A percentile compares a stretch with the other conserved stretches of the same genome.
These are phyloP conservation scores for Caenorhabditis sinica DNA, from an alignment of 2,888 invertebrate species.

Conservation along the genomic window DNA sequence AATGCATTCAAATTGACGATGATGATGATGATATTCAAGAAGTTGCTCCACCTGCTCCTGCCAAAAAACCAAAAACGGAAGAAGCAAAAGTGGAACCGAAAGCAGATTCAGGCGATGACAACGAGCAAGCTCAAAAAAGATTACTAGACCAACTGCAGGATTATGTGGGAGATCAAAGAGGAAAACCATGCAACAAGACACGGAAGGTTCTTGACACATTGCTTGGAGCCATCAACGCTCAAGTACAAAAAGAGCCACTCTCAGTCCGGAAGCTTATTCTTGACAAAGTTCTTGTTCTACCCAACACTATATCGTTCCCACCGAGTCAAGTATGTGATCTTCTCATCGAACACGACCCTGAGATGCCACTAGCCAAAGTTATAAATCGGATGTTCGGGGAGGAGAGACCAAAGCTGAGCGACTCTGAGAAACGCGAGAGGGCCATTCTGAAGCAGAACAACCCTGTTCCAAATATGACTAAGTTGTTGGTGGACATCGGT, in stretches of 20 bases:
- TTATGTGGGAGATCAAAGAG: slow-evolving; percentile 70
- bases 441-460: slow-evolving; percentile 71
- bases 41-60: slow-evolving; percentile 8
- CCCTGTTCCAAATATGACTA: slow-evolving; percentile 81
- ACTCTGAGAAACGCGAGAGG: slow-evolving; percentile 78
- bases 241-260: slow-evolving; percentile 81
- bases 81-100: slow-evolving; percentile 16
- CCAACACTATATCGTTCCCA: slow-evolving; percentile 82
- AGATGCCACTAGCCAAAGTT: slow-evolving; percentile 77
- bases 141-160: slow-evolving; percentile 77
- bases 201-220: slow-evolving; percentile 81
- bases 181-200: slow-evolving; percentile 47
- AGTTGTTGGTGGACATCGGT: slow-evolving; percentile 80
- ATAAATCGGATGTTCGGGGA: slow-evolving; percentile 80
- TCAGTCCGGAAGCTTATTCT: slow-evolving; percentile 80
- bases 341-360: slow-evolving; percentile 82
- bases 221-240: slow-evolving; percentile 81
- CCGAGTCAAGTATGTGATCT: slow-evolving; percentile 82
- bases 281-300: slow-evolving; percentile 82
- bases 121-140: slow-evolving; percentile 73
- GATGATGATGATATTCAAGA: slow-evolving; percentile 66
- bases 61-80: slow-evolving; percentile 45
- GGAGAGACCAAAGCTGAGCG: slow-evolving; percentile 78
- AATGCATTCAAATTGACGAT: slow-evolving; percentile 75
- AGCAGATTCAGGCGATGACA: slow-evolving; percentile 11